Evolutionary conservation across 2,888 invertebrate genomes (phyloP), one percentile per base, ranked within the genome.

Genomic region (Platycnemis pennipes): DNA sequence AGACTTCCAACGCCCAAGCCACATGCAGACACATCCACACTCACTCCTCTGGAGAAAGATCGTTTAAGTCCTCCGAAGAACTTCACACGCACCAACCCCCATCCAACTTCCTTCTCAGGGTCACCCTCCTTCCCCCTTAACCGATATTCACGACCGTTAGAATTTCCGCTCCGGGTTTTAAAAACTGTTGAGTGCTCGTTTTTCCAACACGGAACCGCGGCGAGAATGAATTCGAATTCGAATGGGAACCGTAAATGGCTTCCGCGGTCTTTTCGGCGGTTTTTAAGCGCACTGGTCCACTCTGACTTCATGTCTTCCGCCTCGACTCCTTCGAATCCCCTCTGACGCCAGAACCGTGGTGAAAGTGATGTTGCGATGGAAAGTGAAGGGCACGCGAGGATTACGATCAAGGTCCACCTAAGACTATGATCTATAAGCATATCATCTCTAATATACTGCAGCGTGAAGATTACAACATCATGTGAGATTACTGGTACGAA

Each of bases 71-170:
- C 37, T 77, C 77, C 11, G 77, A 77, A 37, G 77, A 77, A 37
- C 77, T 77, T 77, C 77, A 37, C 77, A 37, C 77, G 77, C 77
- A 4, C 37, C 5, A 37, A 37, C 77, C 31, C 37, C 77, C 37
- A 11, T 26, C 37, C 77, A 37, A 16, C 77, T 26, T 31, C 16
- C 77, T n/a, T 63, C 63, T 16, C 19, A 19, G n/a, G n/a, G 22
- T 69, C 69, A 37, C 37, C 37, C 31, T 63, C 63, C 5, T 63
- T n/a, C 11, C 77, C 37, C 77, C 77, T 11, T 37, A 77, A 77
- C 77, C 77, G 77, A 77, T 77, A 77, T 77, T 31, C 77, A 77
- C 77, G 77, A 77, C 77, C 77, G 77, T 77, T 77, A 77, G 77
- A 13, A 37, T 37, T 77, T 77, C 77, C 77, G 77, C 77, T 77